Conservation (phyloP, 1,140 invertebrate species). For the Meloidogyne floridensis region DNA sequence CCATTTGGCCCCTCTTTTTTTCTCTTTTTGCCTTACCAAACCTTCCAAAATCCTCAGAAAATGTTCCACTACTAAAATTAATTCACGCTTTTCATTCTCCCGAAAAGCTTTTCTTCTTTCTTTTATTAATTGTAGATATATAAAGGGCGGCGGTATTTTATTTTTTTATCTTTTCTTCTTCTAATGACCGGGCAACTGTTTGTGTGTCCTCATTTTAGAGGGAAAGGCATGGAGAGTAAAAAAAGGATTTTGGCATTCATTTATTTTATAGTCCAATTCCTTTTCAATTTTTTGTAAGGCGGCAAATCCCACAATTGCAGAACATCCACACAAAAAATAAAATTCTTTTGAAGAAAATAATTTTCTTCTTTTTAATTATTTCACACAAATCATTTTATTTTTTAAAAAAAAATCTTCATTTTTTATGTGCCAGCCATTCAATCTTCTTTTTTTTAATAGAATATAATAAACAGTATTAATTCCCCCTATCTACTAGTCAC, state of each 20-base stretch:
- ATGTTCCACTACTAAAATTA: background rate
- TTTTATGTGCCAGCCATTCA: background rate
- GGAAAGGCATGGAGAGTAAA: background rate
- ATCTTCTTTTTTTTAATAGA: background rate
- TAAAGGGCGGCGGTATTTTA: background rate
- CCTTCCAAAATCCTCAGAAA: background rate
- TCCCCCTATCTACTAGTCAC: too few species aligned
- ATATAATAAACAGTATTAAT: background rate
- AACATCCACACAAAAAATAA: background rate
- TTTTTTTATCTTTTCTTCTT: background rate
- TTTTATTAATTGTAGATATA: background rate
- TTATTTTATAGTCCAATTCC: background rate
- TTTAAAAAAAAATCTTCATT: background rate
- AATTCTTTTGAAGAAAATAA: background rate
- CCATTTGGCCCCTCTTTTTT: background rate
- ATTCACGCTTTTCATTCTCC: background rate
- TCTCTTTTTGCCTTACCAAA: background rate
- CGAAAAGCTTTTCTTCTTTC: background rate
- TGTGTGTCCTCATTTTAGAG: background rate
- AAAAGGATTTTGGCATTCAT: constrained; percentile 3
- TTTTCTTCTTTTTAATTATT: background rate
- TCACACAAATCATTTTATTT: constrained; percentile 2
- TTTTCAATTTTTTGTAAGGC: background rate
- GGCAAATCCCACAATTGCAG: background rate
- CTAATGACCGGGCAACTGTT: background rate